phyloP scores from a whole-genome alignment of 2,797 vertebrate genomes.

The Cynodonichthys magdalenae region DNA sequence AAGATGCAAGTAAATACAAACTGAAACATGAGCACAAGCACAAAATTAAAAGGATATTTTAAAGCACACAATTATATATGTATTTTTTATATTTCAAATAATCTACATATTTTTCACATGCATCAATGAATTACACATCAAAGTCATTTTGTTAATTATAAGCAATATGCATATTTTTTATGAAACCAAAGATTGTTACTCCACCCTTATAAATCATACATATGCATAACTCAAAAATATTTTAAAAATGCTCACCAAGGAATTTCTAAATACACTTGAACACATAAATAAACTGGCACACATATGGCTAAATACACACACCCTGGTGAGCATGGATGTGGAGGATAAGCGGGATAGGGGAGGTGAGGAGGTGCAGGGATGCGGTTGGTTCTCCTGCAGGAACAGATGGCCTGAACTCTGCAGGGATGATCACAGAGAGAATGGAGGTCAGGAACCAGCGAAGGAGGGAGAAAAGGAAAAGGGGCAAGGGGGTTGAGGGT shows the following conservation, averaged over 20 bases:
- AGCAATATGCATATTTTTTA: constrained; percentile 37
- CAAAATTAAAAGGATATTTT: not conserved
- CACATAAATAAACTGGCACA: constrained; percentile 34
- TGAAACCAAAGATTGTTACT: constrained; percentile 31
- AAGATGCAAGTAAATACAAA: constrained; percentile 10
- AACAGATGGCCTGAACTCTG: constrained; percentile 81
- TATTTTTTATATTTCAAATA: constrained; percentile 49
- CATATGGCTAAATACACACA: constrained; percentile 48
- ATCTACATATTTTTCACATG: constrained; percentile 49
- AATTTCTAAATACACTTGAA: constrained; percentile 34
- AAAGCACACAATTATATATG: constrained; percentile 24
- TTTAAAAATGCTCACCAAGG: constrained; percentile 12
- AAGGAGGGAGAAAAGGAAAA: constrained; percentile 43
- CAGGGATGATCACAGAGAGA: constrained; percentile 76
- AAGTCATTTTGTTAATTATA: constrained; percentile 30
- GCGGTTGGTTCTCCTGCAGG: constrained; percentile 68
- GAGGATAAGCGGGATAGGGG: too few species aligned
- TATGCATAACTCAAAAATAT: constrained; percentile 28
- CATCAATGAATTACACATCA: constrained; percentile 39
- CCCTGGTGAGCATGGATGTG: constrained; percentile 35
- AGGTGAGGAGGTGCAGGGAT: constrained; percentile 17
- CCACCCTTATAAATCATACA: constrained; percentile 42
- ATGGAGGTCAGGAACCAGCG: constrained; percentile 75
- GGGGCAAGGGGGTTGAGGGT: not conserved
- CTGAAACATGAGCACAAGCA: not conserved